phyloP scores from a whole-genome alignment of 2,113 vertebrate species.

The Struthio camelus region DNA sequence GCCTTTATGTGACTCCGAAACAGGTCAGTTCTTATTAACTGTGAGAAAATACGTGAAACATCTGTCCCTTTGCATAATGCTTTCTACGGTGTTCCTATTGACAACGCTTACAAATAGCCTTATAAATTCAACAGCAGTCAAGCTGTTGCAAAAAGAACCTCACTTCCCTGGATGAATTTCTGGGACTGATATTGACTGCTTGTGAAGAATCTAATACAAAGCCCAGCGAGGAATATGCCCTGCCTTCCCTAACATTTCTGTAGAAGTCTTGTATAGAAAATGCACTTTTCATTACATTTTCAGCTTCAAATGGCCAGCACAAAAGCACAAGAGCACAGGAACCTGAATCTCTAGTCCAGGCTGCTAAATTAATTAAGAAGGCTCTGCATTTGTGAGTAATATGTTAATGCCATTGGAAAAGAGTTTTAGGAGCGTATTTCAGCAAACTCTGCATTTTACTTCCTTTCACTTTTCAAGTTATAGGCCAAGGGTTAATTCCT shows the following conservation, averaged over 20 bases:
- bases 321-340: conserved; percentile 57
- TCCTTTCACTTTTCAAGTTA: conserved; percentile 42
- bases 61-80: neutral
- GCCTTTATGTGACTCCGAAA: neutral
- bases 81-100: neutral
- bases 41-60: neutral
- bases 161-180: neutral
- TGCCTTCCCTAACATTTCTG: conserved; percentile 36
- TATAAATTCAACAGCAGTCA: conserved; percentile 30
- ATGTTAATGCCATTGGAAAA: conserved; percentile 6
- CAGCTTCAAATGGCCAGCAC: conserved; percentile 54
- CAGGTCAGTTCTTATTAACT: neutral
- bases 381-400: neutral
- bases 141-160: conserved; percentile 31
- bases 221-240: conserved; percentile 21
- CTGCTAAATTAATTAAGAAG: conserved; percentile 53
- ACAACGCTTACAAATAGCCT: conserved; percentile 18
- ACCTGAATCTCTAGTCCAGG: conserved; percentile 25
- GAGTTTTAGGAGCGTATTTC: conserved; percentile 14
- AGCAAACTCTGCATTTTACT: conserved; percentile 11
- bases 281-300: conserved; percentile 44
- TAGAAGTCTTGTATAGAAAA: conserved; percentile 23
- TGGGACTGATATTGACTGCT: neutral
- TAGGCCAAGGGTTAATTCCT: conserved; percentile 12
- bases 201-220: conserved; percentile 33